Base-by-base conservation (phyloP, 2,113 vertebrate genomes). In the Brachyhypopomus occidentalis region DNA sequence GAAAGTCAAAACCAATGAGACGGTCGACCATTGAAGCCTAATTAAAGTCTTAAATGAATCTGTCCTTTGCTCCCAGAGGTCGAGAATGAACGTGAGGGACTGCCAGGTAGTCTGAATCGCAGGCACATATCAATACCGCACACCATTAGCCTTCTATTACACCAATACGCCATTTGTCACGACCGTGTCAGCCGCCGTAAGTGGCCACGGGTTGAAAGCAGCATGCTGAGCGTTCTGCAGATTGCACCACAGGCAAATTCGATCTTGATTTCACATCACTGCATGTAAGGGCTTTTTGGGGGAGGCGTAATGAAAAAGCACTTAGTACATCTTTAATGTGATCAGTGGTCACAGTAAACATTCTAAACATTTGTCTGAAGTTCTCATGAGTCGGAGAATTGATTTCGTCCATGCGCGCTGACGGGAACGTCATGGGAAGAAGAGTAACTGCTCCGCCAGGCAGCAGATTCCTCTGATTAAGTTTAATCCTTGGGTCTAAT, bases 111-210 rank as follows among this genome's bases (percentile, higher is more conserved):
- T 88, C 78, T 83, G 84, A 88, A 79, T 85, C 85, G 30, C 78
- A 63, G n/a, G 73, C 84, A 78, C 88, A 79, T 80, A 85, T 85
- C 86, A 88, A 90, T 88, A 88, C 83, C 74, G 88, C 85, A 89
- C 76, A 86, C 83, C 86, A 86, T 91, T 92, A 88, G 84, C 52
- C 81, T 72, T 83, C 85, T 86, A 76, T 80, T 81, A 62, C 84
- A 38, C 67, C 64, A 52, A 74, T 60, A 63, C 25, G 23, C 76
- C 72, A 89, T 91, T 87, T 72, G 77, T 90, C 86, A 90, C 62
- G 38, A 75, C n/a, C 38, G 69, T 81, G 87, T 77, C 85, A 83
- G 60, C 77, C 20, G 36, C 45, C 83, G 85, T 86, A 90, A 90
- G 84, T 80, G 70, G 76, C 64, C 72, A n/a, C 72, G 74, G 76